Conservation (phyloP, 2,113 vertebrate genomes). For the Solea solea region DNA sequence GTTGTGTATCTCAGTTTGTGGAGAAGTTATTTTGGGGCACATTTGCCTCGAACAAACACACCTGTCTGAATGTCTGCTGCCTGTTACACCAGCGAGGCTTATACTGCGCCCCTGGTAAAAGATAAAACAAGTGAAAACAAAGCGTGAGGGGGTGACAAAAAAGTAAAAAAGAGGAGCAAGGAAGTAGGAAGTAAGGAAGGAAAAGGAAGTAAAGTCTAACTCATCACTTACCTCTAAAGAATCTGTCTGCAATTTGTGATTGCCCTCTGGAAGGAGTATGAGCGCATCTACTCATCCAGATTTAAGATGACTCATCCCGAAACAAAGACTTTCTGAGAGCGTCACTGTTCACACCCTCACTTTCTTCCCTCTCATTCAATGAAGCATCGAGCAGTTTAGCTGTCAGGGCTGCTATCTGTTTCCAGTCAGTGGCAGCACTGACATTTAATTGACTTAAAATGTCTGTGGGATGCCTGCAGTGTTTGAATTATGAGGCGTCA, state of each 20-base stretch:
- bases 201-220: conserved; percentile 16
- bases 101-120: conserved; percentile 44
- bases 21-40: conserved; percentile 67
- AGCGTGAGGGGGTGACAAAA: neutral
- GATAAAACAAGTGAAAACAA: conserved; percentile 18
- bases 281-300: conserved; percentile 36
- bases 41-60: conserved; percentile 59
- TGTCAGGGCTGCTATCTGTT: conserved; percentile 57
- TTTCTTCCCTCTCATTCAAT: conserved; percentile 53
- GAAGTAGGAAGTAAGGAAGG: conserved; percentile 3
- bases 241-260: conserved; percentile 37
- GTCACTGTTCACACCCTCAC: conserved; percentile 54
- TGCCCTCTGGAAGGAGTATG: conserved; percentile 48
- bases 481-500: conserved; percentile 55
- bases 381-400: conserved; percentile 60
- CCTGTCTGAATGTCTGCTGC: conserved; percentile 53
- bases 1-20: conserved; percentile 49
- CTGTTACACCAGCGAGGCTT: conserved; percentile 52
- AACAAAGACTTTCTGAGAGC: conserved; percentile 64
- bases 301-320: conserved; percentile 65
- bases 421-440: conserved; percentile 37
- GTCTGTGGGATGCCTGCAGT: conserved; percentile 26
- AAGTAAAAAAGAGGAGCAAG: conserved; percentile 1
- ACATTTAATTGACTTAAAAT: conserved; percentile 69
- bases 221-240: conserved; percentile 28